Evolutionary conservation across 2,113 vertebrate genomes (phyloP), one percentile per base, ranked within the genome.

Genomic region (Copsychus sechellarum): DNA sequence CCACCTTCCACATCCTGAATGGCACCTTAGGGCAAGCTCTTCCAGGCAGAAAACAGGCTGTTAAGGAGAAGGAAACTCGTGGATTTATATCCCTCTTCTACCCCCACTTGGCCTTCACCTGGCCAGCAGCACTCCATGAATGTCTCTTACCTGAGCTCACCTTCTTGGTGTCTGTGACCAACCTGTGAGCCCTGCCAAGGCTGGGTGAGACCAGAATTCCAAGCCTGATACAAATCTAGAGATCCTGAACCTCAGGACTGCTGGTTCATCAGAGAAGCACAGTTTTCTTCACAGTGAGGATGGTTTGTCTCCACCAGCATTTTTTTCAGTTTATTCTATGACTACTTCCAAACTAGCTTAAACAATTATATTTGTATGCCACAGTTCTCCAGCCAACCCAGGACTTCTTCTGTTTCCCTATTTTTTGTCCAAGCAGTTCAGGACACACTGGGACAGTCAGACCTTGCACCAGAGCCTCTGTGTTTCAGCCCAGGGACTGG

Each of bases 51-150:
- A 72, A 71, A 29, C 31, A 50, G 11, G 69, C 53, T 91, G 69
- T 14, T 36, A 40, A n/a, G 40, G 51, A 90, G 48, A 78, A 24
- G 42, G 64, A 74, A 73, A 38, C 23, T 1, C 13, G 7, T 10
- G 74, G 67, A 56, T 73, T 82, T 54, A 11, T 5, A 65, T 22
- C 53, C 57, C 12, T 81, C 51, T 57, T 54, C 25, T 82, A 26
- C 16, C 7, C 36, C 7, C 22, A 34, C 24, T 8, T 38, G 34
- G 77, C 7, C 3, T 36, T 69, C 26, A n/a, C 0, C 0, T 1
- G 20, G 40, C 64, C 2, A 1, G 54, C 72, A 88, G 85, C 33
- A 28, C 14, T 40, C 53, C 8, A 2, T 2, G 4, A 33, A 36
- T 4, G 12, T 19, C 45, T 92, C 88, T 81, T 84, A 91, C 84